phyloP scores from a whole-genome alignment of 2,888 invertebrate species.

The Stratiomys singularior region DNA sequence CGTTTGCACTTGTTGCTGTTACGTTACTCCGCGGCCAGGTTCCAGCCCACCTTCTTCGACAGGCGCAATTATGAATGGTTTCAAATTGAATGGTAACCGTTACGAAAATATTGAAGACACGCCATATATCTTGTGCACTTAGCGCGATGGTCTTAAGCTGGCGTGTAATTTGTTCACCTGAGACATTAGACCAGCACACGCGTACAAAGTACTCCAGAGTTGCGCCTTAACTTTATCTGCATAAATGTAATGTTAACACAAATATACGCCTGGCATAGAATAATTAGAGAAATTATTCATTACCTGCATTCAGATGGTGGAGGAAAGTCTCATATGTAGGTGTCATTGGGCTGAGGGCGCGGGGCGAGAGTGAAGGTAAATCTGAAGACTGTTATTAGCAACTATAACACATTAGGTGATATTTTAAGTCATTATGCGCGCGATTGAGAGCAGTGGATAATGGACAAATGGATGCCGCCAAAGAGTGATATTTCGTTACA shows the following conservation, averaged over 20 bases:
- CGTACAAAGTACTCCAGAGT: background rate
- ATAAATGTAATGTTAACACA: background rate
- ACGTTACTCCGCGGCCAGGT: no score
- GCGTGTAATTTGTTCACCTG: background rate
- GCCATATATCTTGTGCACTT: background rate
- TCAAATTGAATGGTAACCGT: constrained; percentile 34
- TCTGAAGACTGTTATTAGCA: constrained; percentile 9
- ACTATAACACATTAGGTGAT: constrained; percentile 42
- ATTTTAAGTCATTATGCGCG: constrained; percentile 40
- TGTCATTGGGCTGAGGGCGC: background rate
- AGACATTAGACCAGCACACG: background rate
- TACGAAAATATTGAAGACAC: constrained; percentile 26
- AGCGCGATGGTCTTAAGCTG: background rate
- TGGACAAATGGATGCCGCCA: constrained; percentile 36
- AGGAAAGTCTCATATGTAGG: no score
- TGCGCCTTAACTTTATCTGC: background rate
- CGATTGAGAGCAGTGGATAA: constrained; percentile 25
- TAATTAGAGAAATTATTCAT: constrained; percentile 45
- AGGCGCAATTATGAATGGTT: constrained; percentile 28
- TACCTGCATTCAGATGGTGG: background rate
- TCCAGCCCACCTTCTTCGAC: background rate
- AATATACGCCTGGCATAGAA: constrained; percentile 8
- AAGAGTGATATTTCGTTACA: constrained; percentile 17
- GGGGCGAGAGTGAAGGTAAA: background rate
- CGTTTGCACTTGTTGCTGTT: background rate